Percentiles rank a stretch among this genome's conserved stretches.
These are phyloP conservation scores for Micrastur ruficollis DNA, from an alignment of 2,797 vertebrate species.

Conservation along the genomic window DNA sequence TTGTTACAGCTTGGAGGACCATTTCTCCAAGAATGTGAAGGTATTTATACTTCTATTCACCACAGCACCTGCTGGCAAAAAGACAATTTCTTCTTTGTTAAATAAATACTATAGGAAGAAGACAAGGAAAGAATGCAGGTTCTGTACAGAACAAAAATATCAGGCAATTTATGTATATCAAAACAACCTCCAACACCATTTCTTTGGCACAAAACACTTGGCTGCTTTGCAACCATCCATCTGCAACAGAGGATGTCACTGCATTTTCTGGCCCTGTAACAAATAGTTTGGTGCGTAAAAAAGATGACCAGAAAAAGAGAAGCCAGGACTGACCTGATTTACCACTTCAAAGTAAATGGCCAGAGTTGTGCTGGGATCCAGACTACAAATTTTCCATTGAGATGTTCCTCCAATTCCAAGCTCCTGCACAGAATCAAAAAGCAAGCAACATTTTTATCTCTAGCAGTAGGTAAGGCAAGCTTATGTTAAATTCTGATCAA, in stretches of 20 bases:
- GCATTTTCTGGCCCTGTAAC: background rate
- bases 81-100: background rate
- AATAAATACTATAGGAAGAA: background rate
- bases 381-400: conserved; percentile 94
- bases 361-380: conserved; percentile 88
- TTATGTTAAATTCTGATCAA: background rate
- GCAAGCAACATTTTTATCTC: background rate
- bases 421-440: conserved; percentile 66
- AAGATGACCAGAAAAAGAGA: background rate
- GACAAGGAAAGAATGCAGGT: background rate
- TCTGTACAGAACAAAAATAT: background rate
- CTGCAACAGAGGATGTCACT: background rate
- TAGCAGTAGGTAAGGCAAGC: background rate
- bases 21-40: background rate
- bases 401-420: conserved; percentile 88
- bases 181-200: background rate
- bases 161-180: background rate
- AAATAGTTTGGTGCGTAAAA: background rate
- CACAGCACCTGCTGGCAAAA: background rate
- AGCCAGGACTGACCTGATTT: conserved; percentile 85
- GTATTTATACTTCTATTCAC: background rate
- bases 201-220: background rate
- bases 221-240: background rate
- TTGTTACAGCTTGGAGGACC: background rate
- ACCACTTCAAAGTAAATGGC: conserved; percentile 95